phyloP scores from a whole-genome alignment of 2,888 invertebrate genomes.

The Thalpophila matura region DNA sequence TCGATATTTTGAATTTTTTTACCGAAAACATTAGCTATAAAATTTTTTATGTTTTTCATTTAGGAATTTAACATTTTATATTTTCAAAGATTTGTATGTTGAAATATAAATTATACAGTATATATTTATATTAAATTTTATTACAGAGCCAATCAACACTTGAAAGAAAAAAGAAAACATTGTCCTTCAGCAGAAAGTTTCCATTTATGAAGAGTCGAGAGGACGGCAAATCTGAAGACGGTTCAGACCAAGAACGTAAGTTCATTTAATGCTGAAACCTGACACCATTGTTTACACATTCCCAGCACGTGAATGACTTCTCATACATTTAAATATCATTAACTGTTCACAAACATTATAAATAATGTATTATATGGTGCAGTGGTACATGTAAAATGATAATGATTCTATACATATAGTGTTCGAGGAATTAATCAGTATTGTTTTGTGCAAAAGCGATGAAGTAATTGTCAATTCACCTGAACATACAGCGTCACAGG shows the following conservation, averaged over 20 bases:
- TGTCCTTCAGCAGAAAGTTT: slow-evolving; percentile 99
- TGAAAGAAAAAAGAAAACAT: slow-evolving; percentile 99
- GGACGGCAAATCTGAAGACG: slow-evolving; percentile 98
- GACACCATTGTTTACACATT: slow-evolving; percentile 36
- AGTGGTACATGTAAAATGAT: slow-evolving; percentile 56
- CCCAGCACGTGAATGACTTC: slow-evolving; percentile 50
- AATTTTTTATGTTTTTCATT: too few species aligned
- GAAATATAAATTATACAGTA: slow-evolving; percentile 2
- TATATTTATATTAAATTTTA: background rate
- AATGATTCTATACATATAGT: slow-evolving; percentile 47
- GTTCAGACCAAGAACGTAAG: slow-evolving; percentile 99
- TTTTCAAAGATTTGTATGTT: background rate
- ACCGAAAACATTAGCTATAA: too few species aligned
- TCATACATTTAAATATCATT: slow-evolving; percentile 55
- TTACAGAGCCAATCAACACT: slow-evolving; percentile 96
- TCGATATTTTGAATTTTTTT: slow-evolving; percentile 7
- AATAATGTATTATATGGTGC: slow-evolving; percentile 66
- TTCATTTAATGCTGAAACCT: slow-evolving; percentile 70
- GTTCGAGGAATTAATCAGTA: slow-evolving; percentile 38
- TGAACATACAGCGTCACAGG: slow-evolving; percentile 42
- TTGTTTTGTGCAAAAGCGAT: slow-evolving; percentile 38
- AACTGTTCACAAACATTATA: slow-evolving; percentile 60
- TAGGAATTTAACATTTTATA: too few species aligned
- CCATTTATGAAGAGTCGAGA: slow-evolving; percentile 99
- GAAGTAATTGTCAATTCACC: slow-evolving; percentile 38